These are phyloP conservation scores for Drosophila micromelanica DNA, from an alignment of 1,140 invertebrate genomes.

Conservation along the genomic window DNA sequence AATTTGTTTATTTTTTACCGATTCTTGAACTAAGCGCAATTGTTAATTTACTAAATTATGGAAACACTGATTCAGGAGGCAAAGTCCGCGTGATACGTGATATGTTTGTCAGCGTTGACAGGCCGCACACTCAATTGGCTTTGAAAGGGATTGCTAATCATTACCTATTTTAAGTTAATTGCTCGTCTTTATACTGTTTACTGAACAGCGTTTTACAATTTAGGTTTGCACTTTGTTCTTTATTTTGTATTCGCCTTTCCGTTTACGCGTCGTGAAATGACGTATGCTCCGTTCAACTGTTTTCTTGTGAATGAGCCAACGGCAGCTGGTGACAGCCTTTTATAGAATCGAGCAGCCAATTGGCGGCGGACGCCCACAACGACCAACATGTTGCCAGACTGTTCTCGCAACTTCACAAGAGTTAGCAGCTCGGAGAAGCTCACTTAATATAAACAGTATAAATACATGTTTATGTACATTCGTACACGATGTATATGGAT, in stretches of 20 bases:
- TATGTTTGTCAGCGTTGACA: slow-evolving; percentile 12
- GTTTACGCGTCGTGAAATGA: slow-evolving; percentile 22
- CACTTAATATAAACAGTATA: background rate
- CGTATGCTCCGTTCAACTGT: slow-evolving; percentile 38
- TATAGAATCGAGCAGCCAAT: slow-evolving; percentile 35
- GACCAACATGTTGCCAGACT: slow-evolving; percentile 20
- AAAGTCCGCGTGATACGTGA: too few relatives aligned
- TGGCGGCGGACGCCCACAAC: slow-evolving; percentile 12
- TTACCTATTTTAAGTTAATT: slow-evolving; percentile 40
- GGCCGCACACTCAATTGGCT: slow-evolving; percentile 1
- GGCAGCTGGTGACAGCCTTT: slow-evolving; percentile 41
- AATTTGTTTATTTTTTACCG: too few relatives aligned
- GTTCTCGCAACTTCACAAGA: slow-evolving; percentile 37
- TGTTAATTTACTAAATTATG: too few relatives aligned
- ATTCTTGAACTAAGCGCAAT: too few relatives aligned
- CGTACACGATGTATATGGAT: background rate
- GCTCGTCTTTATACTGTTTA: slow-evolving; percentile 46
- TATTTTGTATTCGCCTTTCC: slow-evolving; percentile 15
- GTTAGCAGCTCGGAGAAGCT: slow-evolving; percentile 7
- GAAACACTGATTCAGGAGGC: too few relatives aligned
- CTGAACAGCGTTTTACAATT: slow-evolving; percentile 29
- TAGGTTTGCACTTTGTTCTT: slow-evolving; percentile 1
- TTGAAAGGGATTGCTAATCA: slow-evolving; percentile 1
- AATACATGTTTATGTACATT: background rate
- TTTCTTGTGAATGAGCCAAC: slow-evolving; percentile 54